A percentile compares a stretch with the other conserved stretches of the same genome.
phyloP scores from a whole-genome alignment of 2,888 invertebrate species.

The Lithophane leautieri region DNA sequence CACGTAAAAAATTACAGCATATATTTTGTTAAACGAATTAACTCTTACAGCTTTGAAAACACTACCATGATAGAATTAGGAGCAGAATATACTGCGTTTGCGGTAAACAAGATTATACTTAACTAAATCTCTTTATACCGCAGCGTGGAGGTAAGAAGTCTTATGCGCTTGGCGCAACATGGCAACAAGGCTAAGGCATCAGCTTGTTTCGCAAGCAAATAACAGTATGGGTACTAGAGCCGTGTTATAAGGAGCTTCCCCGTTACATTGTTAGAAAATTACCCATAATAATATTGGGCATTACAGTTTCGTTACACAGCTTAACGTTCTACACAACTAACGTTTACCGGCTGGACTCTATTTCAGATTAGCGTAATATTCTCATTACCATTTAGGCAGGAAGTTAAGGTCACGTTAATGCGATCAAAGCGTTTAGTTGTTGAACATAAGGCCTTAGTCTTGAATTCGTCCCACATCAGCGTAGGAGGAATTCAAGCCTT shows the following conservation, averaged over 20 bases:
- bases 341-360: constrained; percentile 26
- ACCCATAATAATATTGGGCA: constrained; percentile 25
- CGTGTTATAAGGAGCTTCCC: constrained; percentile 21
- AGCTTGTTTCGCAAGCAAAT: constrained; percentile 45
- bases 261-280: constrained; percentile 40
- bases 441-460: too few relatives aligned
- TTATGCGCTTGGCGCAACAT: constrained; percentile 31
- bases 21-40: not conserved
- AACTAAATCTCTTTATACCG: constrained; percentile 42
- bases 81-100: constrained; percentile 14
- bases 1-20: not conserved
- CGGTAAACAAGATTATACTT: constrained; percentile 48
- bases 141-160: constrained; percentile 19
- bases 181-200: constrained; percentile 36
- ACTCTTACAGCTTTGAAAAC: not conserved
- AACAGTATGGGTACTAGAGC: constrained; percentile 14
- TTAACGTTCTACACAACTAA: constrained; percentile 19
- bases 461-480: too few relatives aligned
- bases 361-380: constrained; percentile 43
- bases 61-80: not conserved
- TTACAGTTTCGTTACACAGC: constrained; percentile 28
- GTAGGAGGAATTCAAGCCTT: too few relatives aligned
- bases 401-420: constrained; percentile 46
- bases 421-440: constrained; percentile 32
- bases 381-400: constrained; percentile 46